Base-by-base conservation (phyloP, 2,797 vertebrate species). In the Eremophila alpestris region DNA sequence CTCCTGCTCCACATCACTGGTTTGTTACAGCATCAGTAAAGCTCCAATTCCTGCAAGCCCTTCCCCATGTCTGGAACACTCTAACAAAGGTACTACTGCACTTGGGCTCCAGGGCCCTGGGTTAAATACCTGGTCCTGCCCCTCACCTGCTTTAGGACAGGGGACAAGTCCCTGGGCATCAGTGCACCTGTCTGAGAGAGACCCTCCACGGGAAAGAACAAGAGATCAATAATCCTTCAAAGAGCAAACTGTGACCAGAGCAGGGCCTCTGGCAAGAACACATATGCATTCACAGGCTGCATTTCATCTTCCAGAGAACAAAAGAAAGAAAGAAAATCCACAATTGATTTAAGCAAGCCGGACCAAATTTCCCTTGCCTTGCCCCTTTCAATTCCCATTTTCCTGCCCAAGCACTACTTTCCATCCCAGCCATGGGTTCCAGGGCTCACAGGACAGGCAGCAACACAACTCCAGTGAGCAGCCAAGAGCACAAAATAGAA, bases 1-100 rank as follows among this genome's bases (percentile, higher is more conserved):
- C 83, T 93, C 55, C 49, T 73, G 70, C 74, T 93, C 45, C 83
- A 84, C 62, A 73, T 73, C 62, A 41, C 40, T 0, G 0, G 12
- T 69, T 86, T 83, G 49, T 76, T 90, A 81, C 75, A 90, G 63
- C 77, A 93, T 73, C 89, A 89, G 51, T 89, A 92, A 95, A 95
- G 65, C 89, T 93, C 86, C 83, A 68, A 2, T 65, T 93, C 58
- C 73, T 75, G 51, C 62, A 75, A 88, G 74, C 60, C 22, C 55
- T 88, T 88, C n/a, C 49, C 21, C 46, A 15, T 0, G 0, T 34
- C 26, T 41, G 59, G n/a, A 90, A 79, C 56, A 67, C 23, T 38
- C 58, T 74, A 83, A 83, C 62, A 83, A 29, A 92, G 74, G 38
- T 52, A 77, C 6, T 26, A 49, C 29, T 77, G 60, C 64, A 34